Evolutionary conservation across 2,113 vertebrate species (phyloP), one percentile per base, ranked within the genome.

Genomic region (Eudyptes chrysolophus): DNA sequence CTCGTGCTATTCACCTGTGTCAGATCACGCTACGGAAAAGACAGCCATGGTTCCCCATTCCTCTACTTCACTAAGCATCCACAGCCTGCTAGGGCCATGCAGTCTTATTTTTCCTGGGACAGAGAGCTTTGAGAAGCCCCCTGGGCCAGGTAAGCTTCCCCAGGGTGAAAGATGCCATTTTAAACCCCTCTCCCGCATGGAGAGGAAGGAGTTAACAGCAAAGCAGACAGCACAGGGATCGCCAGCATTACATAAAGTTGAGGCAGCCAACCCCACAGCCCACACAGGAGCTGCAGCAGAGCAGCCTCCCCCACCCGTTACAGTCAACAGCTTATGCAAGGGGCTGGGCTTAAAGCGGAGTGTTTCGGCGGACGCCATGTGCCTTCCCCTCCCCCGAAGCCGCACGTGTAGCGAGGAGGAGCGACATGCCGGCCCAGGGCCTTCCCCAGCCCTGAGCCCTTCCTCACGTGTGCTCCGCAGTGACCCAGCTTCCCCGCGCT

Each of bases 321-420:
- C 54, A 57, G 93, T 93, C 96, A 95, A 88, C 95, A 96, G 85
- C 97, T 98, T 98, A 98, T 58, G 97, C 97, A 98, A 98, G 89
- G 70, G 92, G 87, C 64, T 62, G 94, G 90, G 92, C 96, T 89
- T 51, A 48, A 0, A 46, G 85, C 77, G 77, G 13, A 75, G 77
- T 0, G 32, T 17, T 64, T 15, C 32, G 17, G 92, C n/a, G 10
- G 68, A 7, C n/a, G 55, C 94, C 96, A 90, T 61, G 95, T 96
- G 97, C 96, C 79, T 20, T 3, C 60, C 65, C 42, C 44, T 44
- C 44, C 17, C 79, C 65, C 18, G 40, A 3, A 32, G 68, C 84
- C 14, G 95, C 98, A 98, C 94, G 96, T 98, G 98, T 94, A 81
- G 46, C 49, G 49, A 92, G 97, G 97, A 84, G 98, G 97, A 71